Percentiles rank a stretch among this genome's conserved stretches.
Evolutionary conservation across 2,888 invertebrate genomes (phyloP).

Genomic region (Alviniconcha strummeri): DNA sequence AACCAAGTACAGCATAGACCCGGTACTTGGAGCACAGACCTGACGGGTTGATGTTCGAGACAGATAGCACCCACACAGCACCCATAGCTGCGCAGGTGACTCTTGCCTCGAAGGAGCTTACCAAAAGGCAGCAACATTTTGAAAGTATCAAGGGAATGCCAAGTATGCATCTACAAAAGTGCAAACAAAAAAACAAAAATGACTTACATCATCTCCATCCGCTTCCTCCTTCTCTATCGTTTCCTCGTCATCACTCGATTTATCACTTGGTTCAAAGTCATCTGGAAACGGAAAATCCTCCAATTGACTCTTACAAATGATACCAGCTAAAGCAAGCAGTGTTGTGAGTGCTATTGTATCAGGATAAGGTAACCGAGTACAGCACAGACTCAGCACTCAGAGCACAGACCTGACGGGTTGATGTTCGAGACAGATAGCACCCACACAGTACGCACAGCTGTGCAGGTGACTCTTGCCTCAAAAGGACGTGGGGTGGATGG

Average conservation of each 20-base stretch:
- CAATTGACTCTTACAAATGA: too few relatives aligned
- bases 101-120: neutral
- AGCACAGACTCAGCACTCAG: constrained; percentile 18
- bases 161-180: too few relatives aligned
- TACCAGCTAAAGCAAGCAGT: neutral
- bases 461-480: constrained; percentile 9
- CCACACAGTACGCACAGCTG: neutral
- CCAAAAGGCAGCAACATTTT: too few relatives aligned
- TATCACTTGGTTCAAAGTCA: constrained; percentile 87
- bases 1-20: constrained; percentile 2
- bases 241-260: constrained; percentile 88
- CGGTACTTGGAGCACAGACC: constrained; percentile 25
- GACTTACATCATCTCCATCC: constrained; percentile 75
- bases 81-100: neutral
- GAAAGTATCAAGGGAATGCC: too few relatives aligned
- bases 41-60: constrained; percentile 24
- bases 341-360: neutral
- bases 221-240: constrained; percentile 89
- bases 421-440: constrained; percentile 12
- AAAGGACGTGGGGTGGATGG: too few relatives aligned
- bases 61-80: constrained; percentile 3
- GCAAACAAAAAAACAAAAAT: neutral
- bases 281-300: constrained; percentile 72
- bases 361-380: constrained; percentile 21
- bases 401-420: constrained; percentile 23